Evolutionary conservation across 2,797 vertebrate genomes (phyloP).

Genomic region (Aplochiton taeniatus): DNA sequence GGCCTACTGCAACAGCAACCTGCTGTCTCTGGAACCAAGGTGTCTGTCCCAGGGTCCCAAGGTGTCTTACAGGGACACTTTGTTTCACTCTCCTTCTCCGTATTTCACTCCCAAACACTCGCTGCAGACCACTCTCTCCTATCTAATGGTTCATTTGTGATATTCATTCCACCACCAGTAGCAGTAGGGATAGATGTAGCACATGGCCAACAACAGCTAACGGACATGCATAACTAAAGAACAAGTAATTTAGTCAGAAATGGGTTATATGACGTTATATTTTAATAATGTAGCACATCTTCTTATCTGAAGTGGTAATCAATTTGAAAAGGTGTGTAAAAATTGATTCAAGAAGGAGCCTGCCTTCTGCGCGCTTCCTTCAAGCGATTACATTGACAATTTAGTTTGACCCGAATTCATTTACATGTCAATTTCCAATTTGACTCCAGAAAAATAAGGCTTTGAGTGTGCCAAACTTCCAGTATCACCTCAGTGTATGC

Average conservation of each 20-base stretch:
- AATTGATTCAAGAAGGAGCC: constrained; percentile 74
- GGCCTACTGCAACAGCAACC: too few relatives aligned
- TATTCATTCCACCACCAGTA: too few relatives aligned
- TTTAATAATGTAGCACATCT: constrained; percentile 56
- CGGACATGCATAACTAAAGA: constrained; percentile 44
- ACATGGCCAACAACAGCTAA: too few relatives aligned
- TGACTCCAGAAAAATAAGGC: constrained; percentile 65
- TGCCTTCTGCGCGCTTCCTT: constrained; percentile 53
- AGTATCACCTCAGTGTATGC: constrained; percentile 70
- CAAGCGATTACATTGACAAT: constrained; percentile 68
- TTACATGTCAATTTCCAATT: constrained; percentile 80
- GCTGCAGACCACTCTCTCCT: too few relatives aligned
- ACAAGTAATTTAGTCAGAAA: constrained; percentile 61
- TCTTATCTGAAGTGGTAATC: constrained; percentile 67
- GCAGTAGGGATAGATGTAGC: too few relatives aligned
- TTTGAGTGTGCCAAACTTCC: constrained; percentile 63
- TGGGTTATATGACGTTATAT: constrained; percentile 56
- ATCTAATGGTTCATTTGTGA: too few relatives aligned
- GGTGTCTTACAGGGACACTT: too few relatives aligned
- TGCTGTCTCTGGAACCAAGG: too few relatives aligned
- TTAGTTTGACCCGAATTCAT: constrained; percentile 79
- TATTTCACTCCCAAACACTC: too few relatives aligned
- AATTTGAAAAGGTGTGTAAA: constrained; percentile 62
- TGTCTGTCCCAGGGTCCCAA: too few relatives aligned
- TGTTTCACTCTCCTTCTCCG: too few relatives aligned